Base-by-base conservation (phyloP, 2,888 invertebrate species). In the Ferrisia virgata region DNA sequence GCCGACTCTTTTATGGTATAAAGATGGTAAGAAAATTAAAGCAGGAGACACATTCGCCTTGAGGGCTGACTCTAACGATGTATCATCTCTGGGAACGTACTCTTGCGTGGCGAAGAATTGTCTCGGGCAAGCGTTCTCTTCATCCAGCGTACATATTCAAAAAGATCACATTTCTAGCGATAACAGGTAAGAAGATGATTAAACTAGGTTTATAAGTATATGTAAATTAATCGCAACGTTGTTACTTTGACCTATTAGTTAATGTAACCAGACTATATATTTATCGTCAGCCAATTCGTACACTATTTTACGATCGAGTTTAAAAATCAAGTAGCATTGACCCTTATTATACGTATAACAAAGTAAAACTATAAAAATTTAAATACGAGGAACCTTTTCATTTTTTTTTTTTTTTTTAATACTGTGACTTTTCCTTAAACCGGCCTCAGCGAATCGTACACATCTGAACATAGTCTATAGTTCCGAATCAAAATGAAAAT, bases 41-140 rank as follows among this genome's bases (percentile, higher is more conserved):
- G 95, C 96, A 0, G 96, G 96, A 0, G 96, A 96, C 88, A 94
- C 96, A 39, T 96, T 96, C 88, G 96, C 96, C 0, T 89, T 96
- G 76, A 95, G 95, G 0, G 95, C 95, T 0, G 94, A 94, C 88
- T 92, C 94, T 0, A 93, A 94, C 85, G 96, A 96, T 88, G 94
- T 95, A 2, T 95, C 95, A 0, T 95, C 95, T 0, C 90, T 96
- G 85, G 96, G 96, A 33, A 94, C 94, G 0, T 96, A 96, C 88
- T 94, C 94, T 0, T 96, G 96, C 87, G 95, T 96, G 88, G 96
- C 96, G 0, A 91, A 93, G 82, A 96, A 96, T 89, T 96, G 96
- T 88, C 95, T 96, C 94, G 96, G 96, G 31, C 92, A 92, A 86
- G 92, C 94, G 0, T 93, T 93, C 87, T 95, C 95, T 84, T 94